A percentile compares a stretch with the other conserved stretches of the same genome.
Conservation (phyloP, 2,113 vertebrate genomes). For the Typhlomys cinereus region DNA sequence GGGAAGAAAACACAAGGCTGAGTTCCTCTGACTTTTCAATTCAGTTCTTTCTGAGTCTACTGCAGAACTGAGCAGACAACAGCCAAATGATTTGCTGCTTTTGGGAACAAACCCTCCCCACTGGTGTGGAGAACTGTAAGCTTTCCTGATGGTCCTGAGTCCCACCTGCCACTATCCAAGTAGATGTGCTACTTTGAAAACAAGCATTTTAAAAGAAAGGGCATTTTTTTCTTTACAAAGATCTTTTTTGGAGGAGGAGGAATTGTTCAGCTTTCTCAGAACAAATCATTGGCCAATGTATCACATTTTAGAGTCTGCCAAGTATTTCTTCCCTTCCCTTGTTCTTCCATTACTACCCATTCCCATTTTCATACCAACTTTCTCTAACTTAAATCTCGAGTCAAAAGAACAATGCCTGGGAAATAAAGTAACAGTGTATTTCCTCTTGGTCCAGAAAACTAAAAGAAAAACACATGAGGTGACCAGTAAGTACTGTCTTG, state of each 20-base stretch:
- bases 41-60: conserved; percentile 16
- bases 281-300: conserved; percentile 4
- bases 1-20: neutral
- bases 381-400: neutral
- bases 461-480: neutral
- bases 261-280: conserved; percentile 6
- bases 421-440: neutral
- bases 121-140: neutral
- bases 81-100: neutral
- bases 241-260: too few species aligned
- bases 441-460: neutral
- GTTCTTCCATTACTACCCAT: neutral
- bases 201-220: neutral
- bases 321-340: conserved; percentile 4
- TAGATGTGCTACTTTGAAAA: neutral
- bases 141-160: neutral
- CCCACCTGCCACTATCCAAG: neutral
- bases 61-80: neutral
- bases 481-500: neutral
- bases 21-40: neutral
- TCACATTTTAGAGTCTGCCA: neutral
- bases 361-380: conserved; percentile 21
- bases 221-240: neutral
- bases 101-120: neutral
- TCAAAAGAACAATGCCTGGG: neutral